Evolutionary conservation across 2,797 vertebrate genomes (phyloP).

Genomic region (Sebastes trivittatus): DNA sequence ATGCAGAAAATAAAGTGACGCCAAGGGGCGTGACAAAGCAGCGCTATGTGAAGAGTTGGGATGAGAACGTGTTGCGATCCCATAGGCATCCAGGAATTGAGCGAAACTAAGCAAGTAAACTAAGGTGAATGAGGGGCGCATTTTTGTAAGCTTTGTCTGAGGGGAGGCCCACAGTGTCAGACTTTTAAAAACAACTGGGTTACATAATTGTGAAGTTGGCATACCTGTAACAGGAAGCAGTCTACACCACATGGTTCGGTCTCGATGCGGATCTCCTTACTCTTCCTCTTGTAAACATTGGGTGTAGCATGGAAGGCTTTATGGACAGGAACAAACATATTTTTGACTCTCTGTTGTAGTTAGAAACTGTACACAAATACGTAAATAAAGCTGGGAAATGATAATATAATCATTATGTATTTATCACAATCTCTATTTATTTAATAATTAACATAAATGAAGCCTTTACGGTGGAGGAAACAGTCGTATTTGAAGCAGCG

Average conservation of each 20-base stretch:
- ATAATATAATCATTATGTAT: not conserved
- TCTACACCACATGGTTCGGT: slow-evolving; percentile 92
- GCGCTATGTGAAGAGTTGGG: too few species aligned
- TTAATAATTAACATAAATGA: not conserved
- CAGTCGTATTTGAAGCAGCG: slow-evolving; percentile 99
- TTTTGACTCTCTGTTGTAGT: not conserved
- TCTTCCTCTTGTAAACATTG: slow-evolving; percentile 97
- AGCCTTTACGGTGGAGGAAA: slow-evolving; percentile 86
- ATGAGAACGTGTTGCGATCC: too few species aligned
- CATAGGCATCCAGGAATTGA: too few species aligned
- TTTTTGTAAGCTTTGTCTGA: too few species aligned
- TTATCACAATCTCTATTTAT: not conserved
- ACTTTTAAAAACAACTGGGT: too few species aligned
- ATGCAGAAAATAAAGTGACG: too few species aligned
- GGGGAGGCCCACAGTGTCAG: too few species aligned
- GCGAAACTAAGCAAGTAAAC: too few species aligned
- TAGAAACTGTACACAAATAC: not conserved
- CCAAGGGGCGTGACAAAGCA: too few species aligned
- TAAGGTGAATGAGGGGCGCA: rapidly evolving
- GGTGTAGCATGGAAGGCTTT: slow-evolving; percentile 96
- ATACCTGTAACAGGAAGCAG: slow-evolving; percentile 95
- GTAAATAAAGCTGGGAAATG: not conserved
- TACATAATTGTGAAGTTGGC: not conserved
- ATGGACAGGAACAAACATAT: slow-evolving; percentile 25
- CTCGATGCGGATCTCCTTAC: slow-evolving; percentile 94